These are phyloP conservation scores for Crenichthys baileyi DNA, from an alignment of 2,797 vertebrate species.

Conservation along the genomic window DNA sequence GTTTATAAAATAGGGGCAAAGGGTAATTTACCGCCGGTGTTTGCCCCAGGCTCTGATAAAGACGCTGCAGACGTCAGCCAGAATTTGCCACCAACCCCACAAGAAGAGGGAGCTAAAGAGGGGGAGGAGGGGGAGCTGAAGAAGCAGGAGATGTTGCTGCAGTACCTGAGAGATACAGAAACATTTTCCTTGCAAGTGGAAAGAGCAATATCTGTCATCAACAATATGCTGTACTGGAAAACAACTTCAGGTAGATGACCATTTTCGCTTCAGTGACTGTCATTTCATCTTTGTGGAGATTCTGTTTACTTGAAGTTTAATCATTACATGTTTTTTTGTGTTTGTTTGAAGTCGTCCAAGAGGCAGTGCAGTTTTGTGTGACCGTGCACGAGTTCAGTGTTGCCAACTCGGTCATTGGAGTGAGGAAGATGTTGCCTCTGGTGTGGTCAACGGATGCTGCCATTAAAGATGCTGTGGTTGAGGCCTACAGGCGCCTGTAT, in stretches of 20 bases:
- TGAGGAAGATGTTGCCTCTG: constrained; percentile 94
- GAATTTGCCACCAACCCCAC: constrained; percentile 66
- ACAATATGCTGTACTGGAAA: constrained; percentile 92
- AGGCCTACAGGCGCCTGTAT: constrained; percentile 92
- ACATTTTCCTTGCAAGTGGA: constrained; percentile 91
- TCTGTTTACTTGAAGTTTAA: background rate
- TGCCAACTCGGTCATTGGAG: constrained; percentile 88
- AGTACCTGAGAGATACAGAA: constrained; percentile 92
- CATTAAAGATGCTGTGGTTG: constrained; percentile 91
- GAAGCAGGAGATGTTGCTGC: constrained; percentile 96
- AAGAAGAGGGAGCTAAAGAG: constrained; percentile 66
- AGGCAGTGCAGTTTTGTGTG: constrained; percentile 96
- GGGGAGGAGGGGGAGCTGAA: constrained; percentile 79
- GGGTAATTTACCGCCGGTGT: background rate
- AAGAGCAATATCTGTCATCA: constrained; percentile 87
- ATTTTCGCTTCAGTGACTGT: background rate
- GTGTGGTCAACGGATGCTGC: constrained; percentile 94
- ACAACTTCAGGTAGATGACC: constrained; percentile 84
- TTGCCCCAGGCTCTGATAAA: constrained; percentile 75
- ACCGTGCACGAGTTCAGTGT: constrained; percentile 90
- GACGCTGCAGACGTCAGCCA: constrained; percentile 58
- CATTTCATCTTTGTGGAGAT: background rate
- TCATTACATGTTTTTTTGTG: background rate
- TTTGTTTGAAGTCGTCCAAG: constrained; percentile 89
- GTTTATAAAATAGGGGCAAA: background rate